Evolutionary conservation across 2,888 invertebrate genomes (phyloP), one percentile per base, ranked within the genome.

Genomic region (Gari tellinella): DNA sequence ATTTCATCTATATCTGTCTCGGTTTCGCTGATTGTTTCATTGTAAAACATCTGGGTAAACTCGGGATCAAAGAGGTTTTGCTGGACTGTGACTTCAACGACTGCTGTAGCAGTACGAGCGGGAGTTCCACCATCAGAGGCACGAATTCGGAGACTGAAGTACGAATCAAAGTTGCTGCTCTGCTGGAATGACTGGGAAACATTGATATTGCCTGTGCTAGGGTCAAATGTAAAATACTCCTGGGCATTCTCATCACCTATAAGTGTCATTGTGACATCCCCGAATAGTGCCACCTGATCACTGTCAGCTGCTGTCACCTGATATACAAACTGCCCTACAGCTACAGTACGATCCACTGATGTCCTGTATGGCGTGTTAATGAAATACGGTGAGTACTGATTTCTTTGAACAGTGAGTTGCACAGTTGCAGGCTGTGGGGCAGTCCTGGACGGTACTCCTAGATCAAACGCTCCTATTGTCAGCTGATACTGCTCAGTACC

Each of bases 41-140:
- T 69, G 56, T 83, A 83, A n/a, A 19, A 41, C 17, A 8, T 21
- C 14, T 72, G 55, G 0, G 45, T 63, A 53, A 85, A 83, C 12
- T 64, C 72, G 12, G 87, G 87, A 14, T 66, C 62, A 51, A 74
- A 72, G 55, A 87, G 61, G 52, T 87, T 87, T 14, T 83, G 60
- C n/a, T 67, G 66, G 7, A 86, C 83, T 38, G 66, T 78, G 41
- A 87, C 79, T 43, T 64, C 72, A 1, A 85, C 80, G 15, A 84
- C 72, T 8, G 82, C 75, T 23, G 83, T 85, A 17, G 84, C 80
- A 65, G 78, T 82, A 21, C 65, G 61, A 1, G 88, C 63, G 2
- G 89, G 89, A 25, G 49, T 77, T 10, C 89, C 89, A 14, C 87
- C 87, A 72, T 89, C 89, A 41, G 65, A 58, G 0, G 86, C 89